Percentiles rank a stretch among this genome's conserved stretches.
Conservation (phyloP, 2,113 vertebrate genomes). For the Cyprinus carpio region DNA sequence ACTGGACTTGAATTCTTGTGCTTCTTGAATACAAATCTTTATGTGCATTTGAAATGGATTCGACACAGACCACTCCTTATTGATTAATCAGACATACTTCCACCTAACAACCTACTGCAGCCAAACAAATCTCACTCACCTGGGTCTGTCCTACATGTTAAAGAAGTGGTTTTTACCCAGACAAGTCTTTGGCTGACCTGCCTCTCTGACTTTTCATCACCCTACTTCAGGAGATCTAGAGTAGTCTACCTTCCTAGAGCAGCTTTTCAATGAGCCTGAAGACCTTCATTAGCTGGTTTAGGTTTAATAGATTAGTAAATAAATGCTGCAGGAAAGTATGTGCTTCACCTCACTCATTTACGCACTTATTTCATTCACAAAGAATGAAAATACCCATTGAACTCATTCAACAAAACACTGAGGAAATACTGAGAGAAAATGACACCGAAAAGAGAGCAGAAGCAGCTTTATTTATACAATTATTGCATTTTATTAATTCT, state of each 20-base stretch:
- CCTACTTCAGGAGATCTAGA: neutral
- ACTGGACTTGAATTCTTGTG: constrained; percentile 34
- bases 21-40: neutral
- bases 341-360: neutral
- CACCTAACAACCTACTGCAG: neutral
- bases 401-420: neutral
- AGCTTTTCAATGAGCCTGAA: neutral
- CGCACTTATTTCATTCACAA: neutral
- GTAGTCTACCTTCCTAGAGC: neutral
- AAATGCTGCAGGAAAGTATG: neutral
- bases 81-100: constrained; percentile 41
- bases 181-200: neutral
- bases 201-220: neutral
- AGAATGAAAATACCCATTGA: neutral
- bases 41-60: neutral
- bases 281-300: neutral
- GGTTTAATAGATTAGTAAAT: neutral
- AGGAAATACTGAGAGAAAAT: neutral
- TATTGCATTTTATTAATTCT: neutral
- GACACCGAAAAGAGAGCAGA: neutral
- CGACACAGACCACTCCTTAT: neutral
- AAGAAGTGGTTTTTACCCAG: neutral
- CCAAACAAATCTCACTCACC: neutral
- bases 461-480: neutral
- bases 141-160: neutral